Base-by-base conservation (phyloP, 92 coral and sea anemone species). In the Palythoa caribaeorum region DNA sequence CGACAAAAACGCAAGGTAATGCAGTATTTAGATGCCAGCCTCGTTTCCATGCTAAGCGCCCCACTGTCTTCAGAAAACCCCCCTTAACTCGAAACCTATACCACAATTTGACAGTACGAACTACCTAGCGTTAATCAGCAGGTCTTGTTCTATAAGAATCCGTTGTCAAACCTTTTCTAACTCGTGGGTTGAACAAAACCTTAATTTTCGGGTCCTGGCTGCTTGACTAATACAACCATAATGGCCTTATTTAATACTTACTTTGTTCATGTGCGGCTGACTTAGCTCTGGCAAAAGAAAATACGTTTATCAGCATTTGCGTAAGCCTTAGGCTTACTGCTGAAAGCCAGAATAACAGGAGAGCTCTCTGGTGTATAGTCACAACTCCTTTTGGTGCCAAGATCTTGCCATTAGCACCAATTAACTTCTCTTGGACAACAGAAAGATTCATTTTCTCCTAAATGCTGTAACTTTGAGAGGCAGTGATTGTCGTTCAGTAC, bases 301-400 rank as follows among this genome's bases (percentile, higher is more conserved):
- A 81, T 13, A 50, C 39, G 78, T 74, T 76, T 36, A 77, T 38
- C 38, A 86, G 38, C 65, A 51, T 81, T 62, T 91, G 83, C 7
- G 85, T 51, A 17, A 78, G 57, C 44, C 86, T 79, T 37, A 94
- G 66, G 10, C 76, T 72, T 50, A 92, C 77, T 38, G 88, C 88
- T 11, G 94, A 86, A 20, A 94, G 59, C 98, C 98, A 94, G 83
- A 92, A 94, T 44, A 89, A 80, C 20, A 90, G 76, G 73, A 94
- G 90, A 12, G 95, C 98, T 74, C 83, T 93, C 37, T 94, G 98
- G 38, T 94, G 98, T 39, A 92, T 86, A 14, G 95, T 92, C 47
- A 39, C 65, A 7, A 94, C 87, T n/a, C 97, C 97, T 78, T 92
- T 94, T 5, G 94, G 78, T 0, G 92, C 80, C 17, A 94, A 90